These are phyloP conservation scores for Drymodes brunneopygia DNA, from an alignment of 2,113 vertebrate species.

Conservation along the genomic window DNA sequence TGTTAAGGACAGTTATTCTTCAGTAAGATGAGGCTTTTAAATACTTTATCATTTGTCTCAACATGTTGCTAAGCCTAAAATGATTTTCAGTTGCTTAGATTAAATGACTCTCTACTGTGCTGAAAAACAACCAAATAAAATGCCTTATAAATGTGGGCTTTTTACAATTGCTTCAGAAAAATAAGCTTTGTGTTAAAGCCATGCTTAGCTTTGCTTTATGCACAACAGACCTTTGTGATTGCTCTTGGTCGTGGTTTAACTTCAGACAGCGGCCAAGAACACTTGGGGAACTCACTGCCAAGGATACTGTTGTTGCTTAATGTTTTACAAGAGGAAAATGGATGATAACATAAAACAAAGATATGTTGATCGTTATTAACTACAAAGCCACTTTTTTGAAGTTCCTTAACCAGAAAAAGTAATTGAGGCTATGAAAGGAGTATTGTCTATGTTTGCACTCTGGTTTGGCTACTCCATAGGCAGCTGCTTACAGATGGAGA, in stretches of 20 bases:
- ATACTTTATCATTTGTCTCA: background rate
- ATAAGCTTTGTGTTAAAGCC: background rate
- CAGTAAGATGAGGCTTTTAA: conserved; percentile 3
- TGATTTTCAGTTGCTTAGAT: background rate
- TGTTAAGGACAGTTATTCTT: background rate
- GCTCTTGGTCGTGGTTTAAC: background rate
- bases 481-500: background rate
- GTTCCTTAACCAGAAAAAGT: background rate
- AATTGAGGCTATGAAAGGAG: background rate
- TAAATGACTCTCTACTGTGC: background rate
- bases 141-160: background rate
- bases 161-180: background rate
- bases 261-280: background rate
- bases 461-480: background rate
- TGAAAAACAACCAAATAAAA: background rate
- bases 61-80: background rate
- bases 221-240: background rate
- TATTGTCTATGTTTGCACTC: background rate
- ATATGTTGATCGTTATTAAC: background rate
- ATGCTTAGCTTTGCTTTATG: background rate
- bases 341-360: background rate
- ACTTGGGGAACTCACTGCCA: background rate
- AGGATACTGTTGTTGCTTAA: background rate
- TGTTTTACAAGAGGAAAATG: background rate
- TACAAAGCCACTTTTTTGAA: background rate